Evolutionary conservation across 1,140 invertebrate genomes (phyloP).

Genomic region (Leptinotarsa texana): DNA sequence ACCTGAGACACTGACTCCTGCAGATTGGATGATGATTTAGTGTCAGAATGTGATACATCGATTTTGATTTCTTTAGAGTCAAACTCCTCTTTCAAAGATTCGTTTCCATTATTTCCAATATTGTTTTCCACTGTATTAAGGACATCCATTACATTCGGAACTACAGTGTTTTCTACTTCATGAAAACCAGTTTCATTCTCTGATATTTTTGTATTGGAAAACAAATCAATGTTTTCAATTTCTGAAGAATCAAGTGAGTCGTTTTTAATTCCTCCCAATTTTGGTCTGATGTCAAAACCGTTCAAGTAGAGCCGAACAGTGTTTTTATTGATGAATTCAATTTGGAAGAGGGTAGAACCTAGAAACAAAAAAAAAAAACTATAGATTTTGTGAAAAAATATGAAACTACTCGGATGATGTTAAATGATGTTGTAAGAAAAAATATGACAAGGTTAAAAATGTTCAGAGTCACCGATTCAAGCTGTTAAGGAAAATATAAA

Average conservation of each 20-base stretch:
- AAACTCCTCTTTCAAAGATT: neutral
- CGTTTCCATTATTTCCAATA: conserved; percentile 10
- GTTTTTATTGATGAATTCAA: conserved; percentile 42
- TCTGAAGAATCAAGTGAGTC: conserved; percentile 24
- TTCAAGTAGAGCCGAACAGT: conserved; percentile 44
- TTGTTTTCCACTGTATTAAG: neutral
- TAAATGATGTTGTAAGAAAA: no score
- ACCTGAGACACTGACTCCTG: no score
- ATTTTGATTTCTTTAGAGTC: conserved; percentile 24
- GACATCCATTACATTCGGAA: neutral
- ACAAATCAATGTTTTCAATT: neutral
- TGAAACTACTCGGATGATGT: neutral
- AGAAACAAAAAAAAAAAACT: conserved; percentile 28
- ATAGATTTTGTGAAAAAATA: neutral
- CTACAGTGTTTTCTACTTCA: neutral
- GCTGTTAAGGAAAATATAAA: conserved; percentile 9
- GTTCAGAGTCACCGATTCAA: neutral
- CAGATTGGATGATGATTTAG: no score
- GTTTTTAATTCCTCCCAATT: conserved; percentile 39
- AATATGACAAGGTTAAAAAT: no score
- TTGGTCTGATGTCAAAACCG: conserved; percentile 42
- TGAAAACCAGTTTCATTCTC: neutral
- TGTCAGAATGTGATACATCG: no score
- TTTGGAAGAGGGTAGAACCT: conserved; percentile 43
- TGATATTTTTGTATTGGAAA: neutral